phyloP scores from a whole-genome alignment of 2,888 invertebrate genomes.

The Morpho achilles region DNA sequence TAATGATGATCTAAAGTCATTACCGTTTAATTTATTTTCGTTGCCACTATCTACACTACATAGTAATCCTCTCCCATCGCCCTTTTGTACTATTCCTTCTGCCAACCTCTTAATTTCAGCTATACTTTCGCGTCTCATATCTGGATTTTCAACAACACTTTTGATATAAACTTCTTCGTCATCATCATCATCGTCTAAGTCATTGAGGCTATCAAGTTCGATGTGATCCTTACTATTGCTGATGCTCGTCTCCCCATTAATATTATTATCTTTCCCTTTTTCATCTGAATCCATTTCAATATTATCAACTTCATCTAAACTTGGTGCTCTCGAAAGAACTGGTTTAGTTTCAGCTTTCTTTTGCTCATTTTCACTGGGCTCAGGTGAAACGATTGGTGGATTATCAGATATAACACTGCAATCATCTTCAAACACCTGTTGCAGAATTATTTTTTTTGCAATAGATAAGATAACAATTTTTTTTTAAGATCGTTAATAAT shows the following conservation, averaged over 20 bases:
- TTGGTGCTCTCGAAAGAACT: conserved; percentile 63
- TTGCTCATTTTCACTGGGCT: conserved; percentile 69
- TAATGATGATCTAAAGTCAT: conserved; percentile 52
- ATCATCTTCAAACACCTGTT: conserved; percentile 79
- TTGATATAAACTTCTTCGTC: conserved; percentile 55
- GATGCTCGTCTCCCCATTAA: conserved; percentile 78
- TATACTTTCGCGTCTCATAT: conserved; percentile 69
- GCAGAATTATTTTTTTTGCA: too few relatives aligned
- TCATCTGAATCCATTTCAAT: conserved; percentile 64
- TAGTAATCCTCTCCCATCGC: conserved; percentile 61
- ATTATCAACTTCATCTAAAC: conserved; percentile 72
- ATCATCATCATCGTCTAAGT: conserved; percentile 68
- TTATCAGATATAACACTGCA: conserved; percentile 78
- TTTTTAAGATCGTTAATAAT: too few relatives aligned
- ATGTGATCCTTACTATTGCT: conserved; percentile 62
- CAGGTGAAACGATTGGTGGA: conserved; percentile 71
- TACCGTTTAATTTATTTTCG: conserved; percentile 53
- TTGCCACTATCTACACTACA: conserved; percentile 71
- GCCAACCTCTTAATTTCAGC: conserved; percentile 71
- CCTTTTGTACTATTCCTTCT: conserved; percentile 73
- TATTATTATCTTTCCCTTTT: conserved; percentile 54
- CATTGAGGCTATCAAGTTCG: conserved; percentile 74
- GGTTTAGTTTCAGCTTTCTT: conserved; percentile 56
- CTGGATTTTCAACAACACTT: conserved; percentile 69
- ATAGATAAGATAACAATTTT: too few relatives aligned